Percentiles rank a stretch among this genome's conserved stretches.
Conservation (phyloP, 2,888 invertebrate species). For the Anticlea derivata region DNA sequence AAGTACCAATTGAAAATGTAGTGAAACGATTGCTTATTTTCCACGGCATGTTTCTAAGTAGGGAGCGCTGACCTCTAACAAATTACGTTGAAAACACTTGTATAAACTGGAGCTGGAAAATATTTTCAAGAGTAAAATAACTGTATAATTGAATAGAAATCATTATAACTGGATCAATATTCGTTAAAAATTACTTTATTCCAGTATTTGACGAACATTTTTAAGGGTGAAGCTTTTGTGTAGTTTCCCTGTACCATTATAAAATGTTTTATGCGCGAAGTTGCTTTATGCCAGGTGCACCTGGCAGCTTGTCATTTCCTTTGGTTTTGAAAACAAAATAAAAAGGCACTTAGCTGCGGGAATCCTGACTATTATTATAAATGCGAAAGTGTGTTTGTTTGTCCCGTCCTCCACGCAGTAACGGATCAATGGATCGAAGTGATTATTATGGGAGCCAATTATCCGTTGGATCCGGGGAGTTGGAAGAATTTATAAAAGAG, state of each 20-base stretch:
- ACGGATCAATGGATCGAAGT: too few species aligned
- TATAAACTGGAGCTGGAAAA: constrained; percentile 7
- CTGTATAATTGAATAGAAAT: background rate
- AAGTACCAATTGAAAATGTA: constrained; percentile 29
- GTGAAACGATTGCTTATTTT: constrained; percentile 28
- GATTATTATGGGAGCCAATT: background rate
- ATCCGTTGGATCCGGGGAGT: too few species aligned
- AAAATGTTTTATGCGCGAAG: constrained; percentile 25
- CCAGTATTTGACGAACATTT: constrained; percentile 6
- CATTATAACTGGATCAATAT: background rate
- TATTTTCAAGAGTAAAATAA: constrained; percentile 6
- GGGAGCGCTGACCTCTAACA: constrained; percentile 31
- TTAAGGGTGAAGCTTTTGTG: constrained; percentile 12
- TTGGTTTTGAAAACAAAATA: constrained; percentile 3
- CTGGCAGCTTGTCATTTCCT: constrained; percentile 12
- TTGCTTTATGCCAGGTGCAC: constrained; percentile 22
- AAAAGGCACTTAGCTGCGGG: background rate
- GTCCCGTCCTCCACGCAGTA: too few species aligned
- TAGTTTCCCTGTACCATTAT: constrained; percentile 15
- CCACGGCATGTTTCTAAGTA: constrained; percentile 30
- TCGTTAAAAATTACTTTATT: background rate
- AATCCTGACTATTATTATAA: background rate
- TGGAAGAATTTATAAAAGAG: too few species aligned
- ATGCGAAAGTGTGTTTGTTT: too few species aligned
- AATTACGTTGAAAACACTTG: constrained; percentile 17